Evolutionary conservation across 2,113 vertebrate genomes (phyloP), one percentile per base, ranked within the genome.

Genomic region (Gymnocephalus cernua): DNA sequence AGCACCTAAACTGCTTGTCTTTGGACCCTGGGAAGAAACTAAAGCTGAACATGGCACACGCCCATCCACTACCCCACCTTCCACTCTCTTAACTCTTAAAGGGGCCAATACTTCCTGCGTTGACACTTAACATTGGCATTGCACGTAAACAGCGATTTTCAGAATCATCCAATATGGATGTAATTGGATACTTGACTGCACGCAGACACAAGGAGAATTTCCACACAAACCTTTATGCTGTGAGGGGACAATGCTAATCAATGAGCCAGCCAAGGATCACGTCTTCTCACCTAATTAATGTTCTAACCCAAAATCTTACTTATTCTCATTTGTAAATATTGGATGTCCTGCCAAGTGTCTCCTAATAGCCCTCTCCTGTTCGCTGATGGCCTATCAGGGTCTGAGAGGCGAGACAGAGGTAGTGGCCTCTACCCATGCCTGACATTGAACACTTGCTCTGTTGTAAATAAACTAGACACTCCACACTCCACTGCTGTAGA

Each of bases 401-500:
- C 57, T 76, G 51, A 63, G 79, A 79, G 25, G 48, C 0, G 9
- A 71, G 38, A 19, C 58, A 86, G 64, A 82, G 73, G 41, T 68
- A 72, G 67, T 47, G 57, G 62, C 45, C 77, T 59, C 32, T 53
- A 75, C 27, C 71, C 77, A 87, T 78, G 84, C 78, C 38, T 74
- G 77, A 50, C 69, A 73, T 27, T n/a, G 56, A 75, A 76, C 47
- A 74, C 77, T 74, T 66, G n/a, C 25, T 68, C 29, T 58, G 67
- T 62, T 59, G 48, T 79, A 83, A 85, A 79, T 77, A 75, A 83
- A 85, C n/a, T 21, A 32, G 70, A 77, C 59, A 83, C 18, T 74
- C 25, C 23, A 79, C 48, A 47, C 62, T 66, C 21, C 8, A 27
- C 3, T 48, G 58, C 78, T 54, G 21, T 11, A n/a, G 27, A 11